A percentile compares a stretch with the other conserved stretches of the same genome.
Conservation (phyloP, 1,140 invertebrate genomes). For the Drosophila watanabei region DNA sequence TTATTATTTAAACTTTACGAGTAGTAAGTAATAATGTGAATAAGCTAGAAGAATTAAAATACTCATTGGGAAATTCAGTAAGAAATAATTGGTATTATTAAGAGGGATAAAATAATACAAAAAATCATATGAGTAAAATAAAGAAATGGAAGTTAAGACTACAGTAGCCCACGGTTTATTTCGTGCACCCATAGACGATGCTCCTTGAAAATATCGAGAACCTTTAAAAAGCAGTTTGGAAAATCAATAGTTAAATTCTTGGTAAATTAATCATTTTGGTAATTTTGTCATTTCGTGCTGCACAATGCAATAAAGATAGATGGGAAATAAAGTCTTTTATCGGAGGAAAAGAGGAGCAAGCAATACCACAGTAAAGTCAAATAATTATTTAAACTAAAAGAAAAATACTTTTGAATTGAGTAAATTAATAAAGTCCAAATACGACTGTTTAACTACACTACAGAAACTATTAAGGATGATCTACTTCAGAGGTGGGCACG, state of each 20-base stretch:
- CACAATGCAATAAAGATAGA: neutral
- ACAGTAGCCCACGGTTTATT: neutral
- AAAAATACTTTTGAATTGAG: neutral
- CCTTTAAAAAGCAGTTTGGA: too few species aligned
- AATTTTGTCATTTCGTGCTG: neutral
- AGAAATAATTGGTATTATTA: neutral
- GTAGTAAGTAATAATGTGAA: neutral
- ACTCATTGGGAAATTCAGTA: neutral
- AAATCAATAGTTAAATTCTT: neutral
- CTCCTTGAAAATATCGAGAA: neutral
- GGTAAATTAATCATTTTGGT: neutral
- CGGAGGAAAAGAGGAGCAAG: neutral
- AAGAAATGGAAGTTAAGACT: neutral
- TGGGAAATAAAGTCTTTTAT: neutral
- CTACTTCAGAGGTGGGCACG: too few species aligned
- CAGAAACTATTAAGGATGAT: neutral
- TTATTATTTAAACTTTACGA: neutral
- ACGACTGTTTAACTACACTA: neutral
- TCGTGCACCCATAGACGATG: neutral
- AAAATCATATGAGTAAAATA: neutral
- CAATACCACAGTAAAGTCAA: neutral
- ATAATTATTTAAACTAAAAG: neutral
- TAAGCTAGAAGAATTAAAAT: neutral
- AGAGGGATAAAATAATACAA: neutral
- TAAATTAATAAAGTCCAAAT: neutral